Percentiles rank a stretch among this genome's conserved stretches.
Evolutionary conservation across 2,888 invertebrate genomes (phyloP).

Genomic region (Folsomia candida): DNA sequence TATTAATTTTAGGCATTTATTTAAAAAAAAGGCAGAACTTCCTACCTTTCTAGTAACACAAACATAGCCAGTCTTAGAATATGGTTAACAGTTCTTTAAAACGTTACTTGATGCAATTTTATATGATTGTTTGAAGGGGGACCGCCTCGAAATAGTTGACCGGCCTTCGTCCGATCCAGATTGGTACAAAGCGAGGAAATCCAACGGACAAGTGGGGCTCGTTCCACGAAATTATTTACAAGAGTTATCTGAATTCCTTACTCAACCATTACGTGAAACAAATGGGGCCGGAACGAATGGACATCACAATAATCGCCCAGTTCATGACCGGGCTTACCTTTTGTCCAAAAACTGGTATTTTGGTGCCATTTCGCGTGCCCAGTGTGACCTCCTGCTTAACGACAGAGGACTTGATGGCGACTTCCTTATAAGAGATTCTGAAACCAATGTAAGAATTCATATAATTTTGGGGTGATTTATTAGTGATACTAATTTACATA

Average conservation of each 20-base stretch:
- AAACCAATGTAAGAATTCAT: slow-evolving; percentile 84
- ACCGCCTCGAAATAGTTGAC: slow-evolving; percentile 92
- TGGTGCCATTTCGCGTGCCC: slow-evolving; percentile 90
- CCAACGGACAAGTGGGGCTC: slow-evolving; percentile 81
- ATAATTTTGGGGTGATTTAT: not conserved
- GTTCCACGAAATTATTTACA: slow-evolving; percentile 94
- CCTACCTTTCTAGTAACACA: too few relatives aligned
- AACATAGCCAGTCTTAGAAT: too few relatives aligned
- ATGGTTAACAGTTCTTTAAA: too few relatives aligned
- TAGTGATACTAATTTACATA: not conserved
- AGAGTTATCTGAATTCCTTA: slow-evolving; percentile 80
- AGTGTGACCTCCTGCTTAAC: slow-evolving; percentile 93
- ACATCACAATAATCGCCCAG: slow-evolving; percentile 38
- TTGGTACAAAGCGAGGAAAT: slow-evolving; percentile 96
- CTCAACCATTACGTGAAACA: slow-evolving; percentile 69
- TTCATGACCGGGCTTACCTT: slow-evolving; percentile 65
- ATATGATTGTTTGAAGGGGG: too few relatives aligned
- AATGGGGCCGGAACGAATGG: slow-evolving; percentile 43
- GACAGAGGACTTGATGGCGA: slow-evolving; percentile 96
- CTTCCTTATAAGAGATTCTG: slow-evolving; percentile 97
- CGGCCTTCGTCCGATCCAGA: slow-evolving; percentile 96
- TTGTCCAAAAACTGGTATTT: slow-evolving; percentile 94
- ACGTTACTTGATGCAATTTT: too few relatives aligned
- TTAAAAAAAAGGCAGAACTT: too few relatives aligned
- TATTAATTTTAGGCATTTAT: too few relatives aligned